A percentile compares a stretch with the other conserved stretches of the same genome.
These are phyloP conservation scores for Chaetorhynchus papuensis DNA, from an alignment of 2,113 vertebrate genomes.

Conservation along the genomic window DNA sequence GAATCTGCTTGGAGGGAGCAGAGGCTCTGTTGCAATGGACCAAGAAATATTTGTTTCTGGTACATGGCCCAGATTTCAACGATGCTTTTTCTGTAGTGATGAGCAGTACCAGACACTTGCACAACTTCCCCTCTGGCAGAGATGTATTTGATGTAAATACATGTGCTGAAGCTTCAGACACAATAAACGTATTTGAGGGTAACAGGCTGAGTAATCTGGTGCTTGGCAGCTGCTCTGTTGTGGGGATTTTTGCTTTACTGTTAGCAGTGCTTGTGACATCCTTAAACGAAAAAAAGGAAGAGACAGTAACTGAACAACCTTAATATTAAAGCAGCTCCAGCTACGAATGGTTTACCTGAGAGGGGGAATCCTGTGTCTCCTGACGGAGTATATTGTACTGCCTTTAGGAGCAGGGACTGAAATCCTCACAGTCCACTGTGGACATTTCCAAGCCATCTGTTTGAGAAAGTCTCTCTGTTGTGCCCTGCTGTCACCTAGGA, in stretches of 20 bases:
- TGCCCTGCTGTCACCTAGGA: background rate
- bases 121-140: constrained; percentile 22
- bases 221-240: constrained; percentile 30
- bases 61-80: background rate
- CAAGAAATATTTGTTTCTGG: background rate
- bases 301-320: background rate
- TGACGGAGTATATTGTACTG: background rate
- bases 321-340: background rate
- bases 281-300: constrained; percentile 21
- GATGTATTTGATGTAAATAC: constrained; percentile 2
- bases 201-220: constrained; percentile 48
- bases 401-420: background rate
- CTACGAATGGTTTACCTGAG: background rate
- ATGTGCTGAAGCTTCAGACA: background rate
- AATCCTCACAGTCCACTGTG: background rate
- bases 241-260: constrained; percentile 38
- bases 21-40: background rate
- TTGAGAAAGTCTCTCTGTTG: background rate
- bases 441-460: background rate
- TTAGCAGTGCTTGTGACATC: constrained; percentile 25
- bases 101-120: background rate
- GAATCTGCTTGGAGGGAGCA: background rate
- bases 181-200: background rate
- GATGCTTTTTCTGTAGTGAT: background rate
- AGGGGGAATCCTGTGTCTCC: background rate